Percentiles rank a stretch among this genome's conserved stretches.
Conservation (phyloP, 2,888 invertebrate species). For the Pandemis cinnamomeana region DNA sequence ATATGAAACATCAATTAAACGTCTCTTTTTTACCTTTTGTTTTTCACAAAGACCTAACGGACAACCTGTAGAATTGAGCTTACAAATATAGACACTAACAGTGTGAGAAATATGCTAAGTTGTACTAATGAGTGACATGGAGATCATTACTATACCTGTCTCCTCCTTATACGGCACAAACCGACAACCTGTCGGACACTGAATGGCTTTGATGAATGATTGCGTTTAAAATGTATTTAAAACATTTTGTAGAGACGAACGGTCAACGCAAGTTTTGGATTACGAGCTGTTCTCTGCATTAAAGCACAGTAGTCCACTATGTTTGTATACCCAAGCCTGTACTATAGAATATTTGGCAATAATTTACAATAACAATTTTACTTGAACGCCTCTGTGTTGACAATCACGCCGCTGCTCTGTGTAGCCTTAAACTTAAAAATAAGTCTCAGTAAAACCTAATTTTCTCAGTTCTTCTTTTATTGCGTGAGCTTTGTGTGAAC, state of each 20-base stretch:
- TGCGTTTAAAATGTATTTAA: not conserved
- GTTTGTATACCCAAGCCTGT: too few species aligned
- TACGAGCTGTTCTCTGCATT: too few species aligned
- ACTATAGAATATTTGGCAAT: too few species aligned
- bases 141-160: conserved; percentile 25
- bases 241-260: not conserved
- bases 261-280: too few species aligned
- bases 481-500: too few species aligned
- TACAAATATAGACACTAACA: not conserved
- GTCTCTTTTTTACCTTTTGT: not conserved
- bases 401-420: too few species aligned
- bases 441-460: too few species aligned
- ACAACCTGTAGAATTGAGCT: not conserved
- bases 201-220: not conserved
- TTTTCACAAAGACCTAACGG: not conserved
- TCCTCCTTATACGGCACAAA: not conserved
- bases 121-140: conserved; percentile 27
- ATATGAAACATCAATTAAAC: not conserved
- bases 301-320: too few species aligned
- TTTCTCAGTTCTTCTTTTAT: too few species aligned
- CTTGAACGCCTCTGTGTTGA: too few species aligned
- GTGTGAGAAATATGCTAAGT: conserved; percentile 35
- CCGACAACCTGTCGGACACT: not conserved
- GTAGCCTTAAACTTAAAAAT: too few species aligned
- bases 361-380: too few species aligned